Evolutionary conservation across 1,140 invertebrate species (phyloP).

Genomic region (Penaeus chinensis): DNA sequence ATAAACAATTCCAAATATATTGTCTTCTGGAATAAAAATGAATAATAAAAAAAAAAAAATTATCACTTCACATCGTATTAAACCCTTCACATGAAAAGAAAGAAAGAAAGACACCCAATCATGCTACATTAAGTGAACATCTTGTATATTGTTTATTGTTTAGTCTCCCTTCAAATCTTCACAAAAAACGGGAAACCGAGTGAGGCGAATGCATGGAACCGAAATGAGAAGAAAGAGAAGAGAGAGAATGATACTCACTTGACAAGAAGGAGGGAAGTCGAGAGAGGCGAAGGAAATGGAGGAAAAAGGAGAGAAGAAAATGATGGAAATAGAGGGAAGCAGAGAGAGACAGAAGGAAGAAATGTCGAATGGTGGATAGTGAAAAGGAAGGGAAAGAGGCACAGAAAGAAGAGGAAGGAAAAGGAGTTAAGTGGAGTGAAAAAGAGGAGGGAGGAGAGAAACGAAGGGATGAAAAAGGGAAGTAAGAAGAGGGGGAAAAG

Average conservation of each 20-base stretch:
- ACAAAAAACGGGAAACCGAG: not conserved
- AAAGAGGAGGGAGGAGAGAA: not conserved
- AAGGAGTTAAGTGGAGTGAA: not conserved
- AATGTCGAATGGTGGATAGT: not conserved
- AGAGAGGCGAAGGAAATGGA: not conserved
- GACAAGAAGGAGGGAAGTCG: not conserved
- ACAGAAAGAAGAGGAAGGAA: not conserved
- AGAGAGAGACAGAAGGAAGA: not conserved
- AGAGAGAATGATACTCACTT: not conserved
- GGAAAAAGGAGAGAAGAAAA: not conserved
- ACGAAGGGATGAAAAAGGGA: not conserved
- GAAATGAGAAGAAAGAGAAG: not conserved
- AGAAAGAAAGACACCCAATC: no score
- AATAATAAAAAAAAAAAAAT: no score
- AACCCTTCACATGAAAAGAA: no score
- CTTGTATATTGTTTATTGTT: no score
- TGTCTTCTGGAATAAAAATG: no score
- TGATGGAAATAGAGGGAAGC: not conserved
- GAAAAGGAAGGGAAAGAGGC: not conserved
- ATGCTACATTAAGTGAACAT: no score
- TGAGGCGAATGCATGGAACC: not conserved
- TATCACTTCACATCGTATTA: no score
- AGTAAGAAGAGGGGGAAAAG: not conserved
- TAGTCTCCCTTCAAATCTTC: no score
- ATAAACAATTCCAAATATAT: no score